These are phyloP conservation scores for Gnathonemus echidnorhynchus DNA, from an alignment of 2,113 vertebrate species.

Conservation along the genomic window DNA sequence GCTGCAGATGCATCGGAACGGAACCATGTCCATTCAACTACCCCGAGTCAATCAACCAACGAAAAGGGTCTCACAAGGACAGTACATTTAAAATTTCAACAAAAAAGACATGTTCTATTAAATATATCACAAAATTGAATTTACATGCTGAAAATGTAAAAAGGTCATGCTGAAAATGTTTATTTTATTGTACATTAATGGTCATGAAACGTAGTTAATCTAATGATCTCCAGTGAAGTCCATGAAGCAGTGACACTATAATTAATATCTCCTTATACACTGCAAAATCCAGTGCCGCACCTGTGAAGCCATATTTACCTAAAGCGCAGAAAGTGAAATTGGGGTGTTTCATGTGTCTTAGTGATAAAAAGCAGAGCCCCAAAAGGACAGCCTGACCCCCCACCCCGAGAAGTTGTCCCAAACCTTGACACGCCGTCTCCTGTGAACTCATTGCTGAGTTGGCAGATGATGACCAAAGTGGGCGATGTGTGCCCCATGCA, in stretches of 20 bases:
- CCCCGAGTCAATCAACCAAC: neutral
- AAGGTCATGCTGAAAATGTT: conserved; percentile 10
- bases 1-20: neutral
- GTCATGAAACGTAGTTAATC: conserved; percentile 18
- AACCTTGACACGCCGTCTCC: neutral
- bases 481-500: neutral
- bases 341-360: neutral
- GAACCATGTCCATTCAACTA: neutral
- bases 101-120: conserved; percentile 1
- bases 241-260: conserved; percentile 19
- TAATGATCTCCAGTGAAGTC: conserved; percentile 13
- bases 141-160: conserved; percentile 16
- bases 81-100: neutral
- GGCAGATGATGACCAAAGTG: neutral
- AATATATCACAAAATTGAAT: conserved; percentile 23
- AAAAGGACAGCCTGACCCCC: neutral
- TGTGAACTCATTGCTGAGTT: neutral
- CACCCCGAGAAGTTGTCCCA: neutral
- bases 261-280: conserved; percentile 22
- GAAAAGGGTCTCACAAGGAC: conserved; percentile 7
- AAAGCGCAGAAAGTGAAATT: conserved; percentile 1
- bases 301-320: neutral
- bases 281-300: conserved; percentile 1
- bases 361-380: neutral
- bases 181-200: conserved; percentile 15